Conservation (phyloP, 2,797 vertebrate species). For the Apogon hyalosoma region DNA sequence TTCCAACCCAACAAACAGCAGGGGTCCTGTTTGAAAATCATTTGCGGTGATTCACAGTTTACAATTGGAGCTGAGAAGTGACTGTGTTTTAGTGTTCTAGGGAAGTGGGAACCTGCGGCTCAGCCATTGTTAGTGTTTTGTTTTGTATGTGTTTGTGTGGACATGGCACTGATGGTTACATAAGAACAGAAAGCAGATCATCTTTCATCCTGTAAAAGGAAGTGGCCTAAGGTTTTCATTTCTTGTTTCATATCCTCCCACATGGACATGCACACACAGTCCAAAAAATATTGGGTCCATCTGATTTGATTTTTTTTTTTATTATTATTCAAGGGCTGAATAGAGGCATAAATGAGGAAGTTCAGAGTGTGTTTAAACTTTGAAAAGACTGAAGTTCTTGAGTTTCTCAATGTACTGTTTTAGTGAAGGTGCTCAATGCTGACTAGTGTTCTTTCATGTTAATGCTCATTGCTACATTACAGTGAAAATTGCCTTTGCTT, state of each 20-base stretch:
- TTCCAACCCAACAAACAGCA: neutral
- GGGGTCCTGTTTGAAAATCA: neutral
- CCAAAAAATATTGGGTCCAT: neutral
- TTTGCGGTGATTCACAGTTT: constrained; percentile 2
- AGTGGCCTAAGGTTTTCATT: constrained; percentile 26
- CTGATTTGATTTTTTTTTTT: neutral
- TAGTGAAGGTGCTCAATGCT: too few relatives aligned
- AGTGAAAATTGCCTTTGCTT: too few relatives aligned
- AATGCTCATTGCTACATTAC: too few relatives aligned
- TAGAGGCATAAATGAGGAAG: constrained; percentile 1
- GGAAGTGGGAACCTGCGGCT: neutral
- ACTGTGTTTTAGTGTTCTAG: neutral
- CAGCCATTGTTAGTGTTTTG: constrained; percentile 1
- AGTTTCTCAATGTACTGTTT: too few relatives aligned
- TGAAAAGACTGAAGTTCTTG: neutral
- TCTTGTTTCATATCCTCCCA: constrained; percentile 28
- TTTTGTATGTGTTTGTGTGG: constrained; percentile 13
- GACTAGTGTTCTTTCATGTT: too few relatives aligned
- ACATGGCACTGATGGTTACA: neutral
- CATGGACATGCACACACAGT: neutral
- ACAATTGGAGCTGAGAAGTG: constrained; percentile 10
- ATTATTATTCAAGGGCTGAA: too few relatives aligned
- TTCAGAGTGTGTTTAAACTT: neutral
- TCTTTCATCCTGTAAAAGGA: constrained; percentile 29
- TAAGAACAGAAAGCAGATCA: constrained; percentile 19